Conservation (phyloP, 2,888 invertebrate genomes). For the Cephus pygmeus region DNA sequence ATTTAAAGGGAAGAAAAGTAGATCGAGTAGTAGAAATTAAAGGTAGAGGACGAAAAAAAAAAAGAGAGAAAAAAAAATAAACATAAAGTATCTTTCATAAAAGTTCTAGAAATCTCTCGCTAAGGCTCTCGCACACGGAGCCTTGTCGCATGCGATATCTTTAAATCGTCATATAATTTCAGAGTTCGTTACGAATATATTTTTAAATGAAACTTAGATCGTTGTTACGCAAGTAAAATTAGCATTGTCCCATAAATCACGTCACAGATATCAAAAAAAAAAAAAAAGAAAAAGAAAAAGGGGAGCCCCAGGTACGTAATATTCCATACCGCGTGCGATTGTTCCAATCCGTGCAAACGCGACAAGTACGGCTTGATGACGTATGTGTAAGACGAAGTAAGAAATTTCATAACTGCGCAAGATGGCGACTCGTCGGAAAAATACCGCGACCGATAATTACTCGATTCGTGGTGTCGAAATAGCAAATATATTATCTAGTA, state of each 20-base stretch:
- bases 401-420: neutral
- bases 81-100: conserved; percentile 40
- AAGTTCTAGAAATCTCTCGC: conserved; percentile 46
- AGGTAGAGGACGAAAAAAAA: conserved; percentile 8
- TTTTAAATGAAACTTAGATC: conserved; percentile 40
- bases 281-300: neutral
- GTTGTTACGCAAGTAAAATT: conserved; percentile 45
- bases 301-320: neutral
- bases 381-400: neutral
- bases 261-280: conserved; percentile 46
- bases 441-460: neutral
- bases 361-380: neutral
- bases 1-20: conserved; percentile 25
- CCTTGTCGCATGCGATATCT: conserved; percentile 20
- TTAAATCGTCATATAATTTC: conserved; percentile 27
- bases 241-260: conserved; percentile 54
- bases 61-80: conserved; percentile 27
- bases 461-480: neutral
- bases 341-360: neutral
- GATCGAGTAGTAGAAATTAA: conserved; percentile 16
- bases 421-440: neutral
- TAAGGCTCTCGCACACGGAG: conserved; percentile 33
- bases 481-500: neutral
- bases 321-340: neutral
- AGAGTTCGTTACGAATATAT: conserved; percentile 3